phyloP scores from a whole-genome alignment of 2,888 invertebrate species.

The Diaprepes abbreviatus region DNA sequence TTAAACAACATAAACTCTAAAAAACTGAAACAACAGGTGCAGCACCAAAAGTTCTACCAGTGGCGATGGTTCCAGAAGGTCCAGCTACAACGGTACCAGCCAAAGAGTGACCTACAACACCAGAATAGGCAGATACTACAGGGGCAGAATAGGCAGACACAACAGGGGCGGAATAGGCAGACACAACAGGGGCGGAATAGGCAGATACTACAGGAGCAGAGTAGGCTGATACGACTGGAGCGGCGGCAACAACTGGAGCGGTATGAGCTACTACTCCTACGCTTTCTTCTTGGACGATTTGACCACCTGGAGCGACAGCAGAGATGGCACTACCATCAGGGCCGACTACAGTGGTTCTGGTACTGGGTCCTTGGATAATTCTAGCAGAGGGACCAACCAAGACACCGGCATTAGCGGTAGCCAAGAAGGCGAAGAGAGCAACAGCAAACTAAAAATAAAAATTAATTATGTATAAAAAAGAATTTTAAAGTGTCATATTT shows the following conservation, averaged over 20 bases:
- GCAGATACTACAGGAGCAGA: constrained; percentile 32
- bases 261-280: constrained; percentile 51
- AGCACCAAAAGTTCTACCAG: constrained; percentile 50
- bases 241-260: constrained; percentile 44
- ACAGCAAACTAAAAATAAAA: constrained; percentile 2
- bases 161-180: too few relatives aligned
- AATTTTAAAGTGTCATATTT: too few relatives aligned
- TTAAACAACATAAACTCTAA: constrained; percentile 3
- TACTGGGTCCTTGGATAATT: constrained; percentile 56
- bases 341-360: constrained; percentile 52
- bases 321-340: constrained; percentile 56
- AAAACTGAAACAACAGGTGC: constrained; percentile 31
- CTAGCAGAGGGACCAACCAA: constrained; percentile 43
- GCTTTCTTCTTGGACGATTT: constrained; percentile 52
- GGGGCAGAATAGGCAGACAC: too few relatives aligned
- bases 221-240: constrained; percentile 25
- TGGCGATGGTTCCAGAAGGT: constrained; percentile 56
- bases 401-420: constrained; percentile 50
- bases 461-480: too few relatives aligned
- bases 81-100: constrained; percentile 55
- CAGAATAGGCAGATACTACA: constrained; percentile 32
- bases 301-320: constrained; percentile 54
- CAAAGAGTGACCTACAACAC: constrained; percentile 7
- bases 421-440: constrained; percentile 51
- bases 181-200: constrained; percentile 37